Percentiles rank a stretch among this genome's conserved stretches.
These are phyloP conservation scores for Bettongia penicillata DNA, from an alignment of 2,113 vertebrate species.

Conservation along the genomic window DNA sequence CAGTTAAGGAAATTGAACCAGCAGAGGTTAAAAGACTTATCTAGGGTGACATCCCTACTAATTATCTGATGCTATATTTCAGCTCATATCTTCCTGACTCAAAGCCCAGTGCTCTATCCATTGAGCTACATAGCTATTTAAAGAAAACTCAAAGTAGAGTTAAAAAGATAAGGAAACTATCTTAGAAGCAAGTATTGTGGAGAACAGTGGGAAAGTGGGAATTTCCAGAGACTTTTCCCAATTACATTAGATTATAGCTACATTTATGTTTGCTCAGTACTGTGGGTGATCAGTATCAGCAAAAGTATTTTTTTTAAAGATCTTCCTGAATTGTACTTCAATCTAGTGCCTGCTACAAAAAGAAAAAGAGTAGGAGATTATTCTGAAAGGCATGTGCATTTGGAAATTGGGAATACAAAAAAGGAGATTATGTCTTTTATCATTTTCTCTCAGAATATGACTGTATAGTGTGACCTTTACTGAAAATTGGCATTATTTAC, in stretches of 20 bases:
- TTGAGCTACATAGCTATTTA: not conserved
- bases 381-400: not conserved
- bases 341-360: not conserved
- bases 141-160: not conserved
- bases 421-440: not conserved
- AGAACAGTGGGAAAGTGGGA: not conserved
- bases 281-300: not conserved
- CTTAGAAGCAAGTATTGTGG: not conserved
- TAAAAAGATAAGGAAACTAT: not conserved
- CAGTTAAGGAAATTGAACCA: not conserved
- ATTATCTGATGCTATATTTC: not conserved
- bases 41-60: not conserved
- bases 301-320: slow-evolving; percentile 30
- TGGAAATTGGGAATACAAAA: slow-evolving; percentile 13
- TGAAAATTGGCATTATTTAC: slow-evolving; percentile 60
- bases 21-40: not conserved
- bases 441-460: slow-evolving; percentile 42
- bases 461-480: slow-evolving; percentile 64
- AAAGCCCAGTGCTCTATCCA: not conserved
- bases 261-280: not conserved
- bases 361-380: slow-evolving; percentile 3
- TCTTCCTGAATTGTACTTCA: not conserved
- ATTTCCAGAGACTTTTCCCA: not conserved
- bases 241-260: slow-evolving; percentile 17
- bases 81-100: not conserved